Evolutionary conservation across 2,113 vertebrate genomes (phyloP), one percentile per base, ranked within the genome.

Genomic region (Rhinoptilus africanus): DNA sequence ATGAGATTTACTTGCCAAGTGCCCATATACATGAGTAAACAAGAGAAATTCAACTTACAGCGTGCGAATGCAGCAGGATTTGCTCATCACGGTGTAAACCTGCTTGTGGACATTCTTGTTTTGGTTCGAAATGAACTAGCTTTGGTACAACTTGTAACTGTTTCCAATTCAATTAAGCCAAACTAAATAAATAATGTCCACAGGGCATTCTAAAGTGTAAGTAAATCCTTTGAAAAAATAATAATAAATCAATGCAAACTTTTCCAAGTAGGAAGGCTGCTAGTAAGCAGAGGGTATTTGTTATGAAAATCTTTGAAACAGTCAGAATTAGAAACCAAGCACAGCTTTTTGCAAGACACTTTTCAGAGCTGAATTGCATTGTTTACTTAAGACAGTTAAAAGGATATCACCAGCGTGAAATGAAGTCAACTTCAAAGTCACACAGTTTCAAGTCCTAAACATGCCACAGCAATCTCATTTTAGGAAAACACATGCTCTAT

Each of bases 171-270:
- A 91, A 95, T 92, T 95, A 95, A 82, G 71, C 77, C 77, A 53
- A 92, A 94, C 89, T 64, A 85, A 97, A 95, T 91, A 96, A 96
- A 93, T 78, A 93, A 87, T 20, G 80, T 94, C 92, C 92, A 85
- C 12, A 3, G 91, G 95, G 73, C 86, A 89, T 62, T 93, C 76
- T 66, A 89, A 90, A 41, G 69, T 32, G 48, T 60, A 82, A 88
- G 94, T 79, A 96, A 96, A 96, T 95, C 96, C 92, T 95, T 78
- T 95, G 92, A 74, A 95, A 97, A 96, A 95, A 97, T 88, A 95
- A 68, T 89, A 94, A 97, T 68, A 96, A 96, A 95, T 91, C 89
- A 91, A 69, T 41, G 66, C 59, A 87, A 95, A 96, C 89, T 88
- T 93, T 45, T 53, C 89, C 60, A 91, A 92, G 92, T 60, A 75